These are phyloP conservation scores for Crocuta crocuta DNA, from an alignment of 2,113 vertebrate genomes.

Conservation along the genomic window DNA sequence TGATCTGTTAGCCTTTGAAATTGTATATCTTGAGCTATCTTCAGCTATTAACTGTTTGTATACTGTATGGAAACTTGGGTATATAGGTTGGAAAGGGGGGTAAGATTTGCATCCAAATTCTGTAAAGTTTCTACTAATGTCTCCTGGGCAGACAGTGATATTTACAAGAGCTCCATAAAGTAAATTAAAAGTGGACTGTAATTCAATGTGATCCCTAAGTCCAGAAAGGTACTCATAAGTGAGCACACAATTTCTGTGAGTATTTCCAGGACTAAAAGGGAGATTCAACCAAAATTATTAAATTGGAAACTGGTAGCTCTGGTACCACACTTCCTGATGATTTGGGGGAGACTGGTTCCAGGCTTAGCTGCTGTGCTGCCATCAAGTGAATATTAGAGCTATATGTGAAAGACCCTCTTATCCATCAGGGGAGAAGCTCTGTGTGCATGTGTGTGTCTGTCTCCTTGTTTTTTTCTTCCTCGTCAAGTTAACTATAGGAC, in stretches of 20 bases:
- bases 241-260: slow-evolving; percentile 32
- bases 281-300: slow-evolving; percentile 45
- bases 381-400: slow-evolving; percentile 32
- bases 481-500: slow-evolving; percentile 17
- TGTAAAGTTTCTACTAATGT: slow-evolving; percentile 72
- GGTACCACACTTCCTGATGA: background rate
- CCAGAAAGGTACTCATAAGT: slow-evolving; percentile 34
- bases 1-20: slow-evolving; percentile 85
- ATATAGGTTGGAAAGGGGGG: slow-evolving; percentile 40
- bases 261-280: slow-evolving; percentile 33
- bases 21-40: slow-evolving; percentile 84
- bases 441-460: slow-evolving; percentile 17
- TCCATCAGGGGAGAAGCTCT: background rate
- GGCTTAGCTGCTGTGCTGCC: slow-evolving; percentile 50
- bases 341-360: slow-evolving; percentile 40
- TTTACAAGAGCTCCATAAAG: slow-evolving; percentile 19
- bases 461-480: background rate
- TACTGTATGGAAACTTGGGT: slow-evolving; percentile 67
- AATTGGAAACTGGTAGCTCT: slow-evolving; percentile 53
- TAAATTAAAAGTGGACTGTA: slow-evolving; percentile 63
- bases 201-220: background rate
- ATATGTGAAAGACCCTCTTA: background rate
- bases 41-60: slow-evolving; percentile 78
- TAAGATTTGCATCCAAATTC: slow-evolving; percentile 68
- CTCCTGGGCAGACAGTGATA: slow-evolving; percentile 53